Evolutionary conservation across 2,888 invertebrate species (phyloP), one percentile per base, ranked within the genome.

Genomic region (Drosophila maculinotata): DNA sequence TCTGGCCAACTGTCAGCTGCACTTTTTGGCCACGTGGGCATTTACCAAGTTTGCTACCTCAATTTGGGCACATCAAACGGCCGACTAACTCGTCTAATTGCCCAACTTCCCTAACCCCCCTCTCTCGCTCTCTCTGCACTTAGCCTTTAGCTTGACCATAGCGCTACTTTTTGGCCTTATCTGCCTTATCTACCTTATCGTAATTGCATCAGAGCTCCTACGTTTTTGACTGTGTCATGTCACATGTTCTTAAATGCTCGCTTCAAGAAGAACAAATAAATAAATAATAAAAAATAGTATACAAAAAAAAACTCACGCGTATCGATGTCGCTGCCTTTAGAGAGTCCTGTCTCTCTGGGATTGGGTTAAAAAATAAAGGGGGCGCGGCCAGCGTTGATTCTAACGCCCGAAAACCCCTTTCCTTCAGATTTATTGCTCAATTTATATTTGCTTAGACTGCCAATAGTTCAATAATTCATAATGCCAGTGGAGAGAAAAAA

Each of bases 401-500:
- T 20, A 35, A 48, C 51, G 59, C 52, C 62, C 31, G 38, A 10
- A 30, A 48, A 49, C 58, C 64, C 44, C 58, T 52, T 35, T 35
- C 17, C 20, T 20, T 4, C 15, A 36, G 69, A 82, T 85, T 77
- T 79, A 82, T 82, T 79, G 80, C 77, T 82, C 83, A 82, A 82
- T 82, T 85, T 79, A 85, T 82, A 72, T 85, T 82, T 85, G 82
- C 85, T 81, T 84, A 84, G 85, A 81, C 85, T 84, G 85, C 69
- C 80, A 84, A 81, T 81, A 81, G 85, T 79, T 81, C 80, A 81
- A 81, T 81, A 81, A 81, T 69, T 81, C 82, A 81, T 74, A 81
- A 76, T 47, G 60, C 41, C 52, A 52, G 41, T 7, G 20, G n/a
- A 39, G 45, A 10, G 25, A 4, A 10, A 42, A 31, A 56, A 36